phyloP scores from a whole-genome alignment of 2,797 vertebrate species.

The Mormyrops attenuatus region DNA sequence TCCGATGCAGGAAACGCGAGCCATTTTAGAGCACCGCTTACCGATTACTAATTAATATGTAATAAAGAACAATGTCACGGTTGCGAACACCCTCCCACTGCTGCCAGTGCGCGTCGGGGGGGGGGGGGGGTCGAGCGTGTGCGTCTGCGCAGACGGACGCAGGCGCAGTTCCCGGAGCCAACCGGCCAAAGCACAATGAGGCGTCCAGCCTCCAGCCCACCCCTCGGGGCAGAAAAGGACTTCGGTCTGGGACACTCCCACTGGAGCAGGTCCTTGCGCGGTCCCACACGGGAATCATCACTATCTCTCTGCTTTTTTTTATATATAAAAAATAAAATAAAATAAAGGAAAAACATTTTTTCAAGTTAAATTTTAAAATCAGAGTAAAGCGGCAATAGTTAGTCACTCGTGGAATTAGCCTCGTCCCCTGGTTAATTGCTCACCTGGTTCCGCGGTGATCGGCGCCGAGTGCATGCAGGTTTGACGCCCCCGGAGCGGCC shows the following conservation, averaged over 20 bases:
- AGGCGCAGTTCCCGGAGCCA: neutral
- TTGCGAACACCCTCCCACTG: neutral
- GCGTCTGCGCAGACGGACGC: neutral
- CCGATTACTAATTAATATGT: neutral
- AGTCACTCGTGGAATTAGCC: neutral
- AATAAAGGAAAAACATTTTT: neutral
- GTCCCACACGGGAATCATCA: neutral
- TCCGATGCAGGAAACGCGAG: neutral
- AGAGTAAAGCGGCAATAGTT: neutral
- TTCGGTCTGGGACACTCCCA: neutral
- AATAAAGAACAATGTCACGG: neutral
- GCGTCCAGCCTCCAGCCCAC: neutral
- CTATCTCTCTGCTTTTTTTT: neutral
- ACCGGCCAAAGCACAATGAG: neutral
- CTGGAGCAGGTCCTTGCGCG: neutral
- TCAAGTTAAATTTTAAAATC: neutral
- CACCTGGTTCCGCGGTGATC: neutral
- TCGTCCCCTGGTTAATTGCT: neutral
- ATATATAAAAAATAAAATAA: neutral
- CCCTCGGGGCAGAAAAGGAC: neutral
- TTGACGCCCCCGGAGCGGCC: constrained; percentile 19
- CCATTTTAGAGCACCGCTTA: neutral
- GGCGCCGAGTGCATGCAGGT: neutral
- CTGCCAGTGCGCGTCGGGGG: neutral
- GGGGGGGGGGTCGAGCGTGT: neutral